Conservation (phyloP, 2,888 invertebrate species). For the Papilio protenor region DNA sequence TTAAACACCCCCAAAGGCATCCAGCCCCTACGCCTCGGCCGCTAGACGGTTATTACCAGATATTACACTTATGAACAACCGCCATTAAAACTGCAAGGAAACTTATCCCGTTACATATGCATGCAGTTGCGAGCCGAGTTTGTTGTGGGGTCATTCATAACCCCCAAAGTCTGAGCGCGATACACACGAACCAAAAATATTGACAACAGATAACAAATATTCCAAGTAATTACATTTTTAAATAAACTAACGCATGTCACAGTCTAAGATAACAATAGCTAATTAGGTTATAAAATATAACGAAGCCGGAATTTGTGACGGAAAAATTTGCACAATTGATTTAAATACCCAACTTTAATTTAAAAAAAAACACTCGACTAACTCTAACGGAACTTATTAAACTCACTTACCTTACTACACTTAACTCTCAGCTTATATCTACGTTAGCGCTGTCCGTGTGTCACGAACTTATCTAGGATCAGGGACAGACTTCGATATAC, state of each 20-base stretch:
- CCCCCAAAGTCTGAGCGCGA: constrained; percentile 56
- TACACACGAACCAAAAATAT: constrained; percentile 49
- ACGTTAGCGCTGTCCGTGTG: constrained; percentile 52
- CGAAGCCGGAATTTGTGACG: neutral
- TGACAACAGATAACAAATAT: constrained; percentile 36
- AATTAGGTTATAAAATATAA: neutral
- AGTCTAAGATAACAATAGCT: neutral
- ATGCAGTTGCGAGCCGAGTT: constrained; percentile 64
- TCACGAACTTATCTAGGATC: constrained; percentile 56
- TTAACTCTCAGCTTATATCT: neutral
- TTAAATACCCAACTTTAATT: neutral
- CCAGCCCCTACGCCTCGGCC: constrained; percentile 47
- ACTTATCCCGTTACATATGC: constrained; percentile 76
- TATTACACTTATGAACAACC: constrained; percentile 81
- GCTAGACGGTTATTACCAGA: constrained; percentile 68
- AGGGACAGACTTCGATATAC: constrained; percentile 67
- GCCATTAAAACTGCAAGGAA: constrained; percentile 74
- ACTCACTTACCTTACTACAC: no score
- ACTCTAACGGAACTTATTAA: neutral
- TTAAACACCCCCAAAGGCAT: constrained; percentile 53
- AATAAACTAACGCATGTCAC: neutral
- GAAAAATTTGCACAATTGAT: neutral
- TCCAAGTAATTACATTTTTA: neutral
- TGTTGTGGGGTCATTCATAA: constrained; percentile 67
- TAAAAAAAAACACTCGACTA: no score